Conservation (phyloP, 2,797 vertebrate genomes). For the Sebastes wilsoni region DNA sequence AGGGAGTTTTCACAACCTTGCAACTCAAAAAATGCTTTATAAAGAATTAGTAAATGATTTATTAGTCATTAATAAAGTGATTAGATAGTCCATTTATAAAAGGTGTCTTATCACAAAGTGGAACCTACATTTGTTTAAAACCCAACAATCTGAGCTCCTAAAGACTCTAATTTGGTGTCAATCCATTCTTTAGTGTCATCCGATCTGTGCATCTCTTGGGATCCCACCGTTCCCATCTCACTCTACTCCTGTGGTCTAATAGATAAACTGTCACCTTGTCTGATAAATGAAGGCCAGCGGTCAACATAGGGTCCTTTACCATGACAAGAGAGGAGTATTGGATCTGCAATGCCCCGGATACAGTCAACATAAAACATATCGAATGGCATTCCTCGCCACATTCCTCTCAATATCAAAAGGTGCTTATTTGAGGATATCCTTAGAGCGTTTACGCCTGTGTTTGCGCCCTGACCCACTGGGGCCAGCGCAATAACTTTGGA, state of each 20-base stretch:
- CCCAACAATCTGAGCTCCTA: not conserved
- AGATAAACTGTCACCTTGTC: constrained; percentile 81
- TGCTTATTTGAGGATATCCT: constrained; percentile 85
- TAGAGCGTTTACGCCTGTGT: constrained; percentile 80
- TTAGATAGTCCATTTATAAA: not conserved
- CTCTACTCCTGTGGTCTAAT: constrained; percentile 77
- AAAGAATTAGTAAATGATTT: not conserved
- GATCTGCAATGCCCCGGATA: constrained; percentile 73
- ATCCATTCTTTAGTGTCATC: constrained; percentile 42
- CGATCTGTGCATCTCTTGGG: constrained; percentile 50
- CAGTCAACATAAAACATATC: constrained; percentile 72
- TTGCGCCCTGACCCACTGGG: constrained; percentile 82
- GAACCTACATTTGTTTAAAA: not conserved
- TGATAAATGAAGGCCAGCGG: constrained; percentile 77
- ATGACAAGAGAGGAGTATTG: constrained; percentile 84
- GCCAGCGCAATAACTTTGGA: constrained; percentile 78
- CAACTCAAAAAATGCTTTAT: not conserved
- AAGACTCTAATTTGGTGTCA: not conserved
- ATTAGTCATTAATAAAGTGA: accelerated
- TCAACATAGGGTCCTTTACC: constrained; percentile 81
- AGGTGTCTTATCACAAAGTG: not conserved
- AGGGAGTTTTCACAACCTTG: not conserved
- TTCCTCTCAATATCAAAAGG: constrained; percentile 81
- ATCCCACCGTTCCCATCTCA: constrained; percentile 32
- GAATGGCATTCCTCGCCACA: constrained; percentile 66